Conservation (phyloP, 2,797 vertebrate genomes). For the Nannoperca australis region DNA sequence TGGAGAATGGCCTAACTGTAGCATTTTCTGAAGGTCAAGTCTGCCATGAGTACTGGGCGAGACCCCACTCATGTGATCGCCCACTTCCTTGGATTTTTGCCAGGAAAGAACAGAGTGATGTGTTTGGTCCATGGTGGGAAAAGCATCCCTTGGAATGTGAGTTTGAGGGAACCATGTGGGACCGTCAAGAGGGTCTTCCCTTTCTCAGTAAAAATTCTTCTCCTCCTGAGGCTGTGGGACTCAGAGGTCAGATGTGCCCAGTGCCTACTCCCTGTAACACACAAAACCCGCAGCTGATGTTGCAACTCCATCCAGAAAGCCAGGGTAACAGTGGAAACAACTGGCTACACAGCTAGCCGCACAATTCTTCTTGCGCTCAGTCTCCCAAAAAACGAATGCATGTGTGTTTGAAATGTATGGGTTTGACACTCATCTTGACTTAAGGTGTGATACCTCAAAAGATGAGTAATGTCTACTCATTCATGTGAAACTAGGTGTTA, state of each 20-base stretch:
- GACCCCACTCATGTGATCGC: conserved; percentile 84
- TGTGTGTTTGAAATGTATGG: conserved; percentile 15
- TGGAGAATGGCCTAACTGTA: conserved; percentile 75
- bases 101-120: conserved; percentile 83
- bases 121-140: conserved; percentile 85
- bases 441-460: conserved; percentile 6
- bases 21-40: conserved; percentile 77
- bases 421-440: conserved; percentile 38
- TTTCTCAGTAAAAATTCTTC: conserved; percentile 77
- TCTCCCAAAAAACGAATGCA: conserved; percentile 22
- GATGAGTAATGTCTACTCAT: conserved; percentile 28
- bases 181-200: conserved; percentile 73
- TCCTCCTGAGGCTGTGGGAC: conserved; percentile 73
- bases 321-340: conserved; percentile 56
- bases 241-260: conserved; percentile 72
- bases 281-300: conserved; percentile 76
- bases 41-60: conserved; percentile 70
- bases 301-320: conserved; percentile 60
- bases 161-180: conserved; percentile 76
- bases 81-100: conserved; percentile 79
- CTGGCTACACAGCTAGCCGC: conserved; percentile 18
- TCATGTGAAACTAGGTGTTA: conserved; percentile 39
- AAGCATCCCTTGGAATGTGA: conserved; percentile 84
- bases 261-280: conserved; percentile 67
- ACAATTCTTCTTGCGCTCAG: conserved; percentile 26